Evolutionary conservation across 2,797 vertebrate genomes (phyloP).

Genomic region (Enteromius mattozi): DNA sequence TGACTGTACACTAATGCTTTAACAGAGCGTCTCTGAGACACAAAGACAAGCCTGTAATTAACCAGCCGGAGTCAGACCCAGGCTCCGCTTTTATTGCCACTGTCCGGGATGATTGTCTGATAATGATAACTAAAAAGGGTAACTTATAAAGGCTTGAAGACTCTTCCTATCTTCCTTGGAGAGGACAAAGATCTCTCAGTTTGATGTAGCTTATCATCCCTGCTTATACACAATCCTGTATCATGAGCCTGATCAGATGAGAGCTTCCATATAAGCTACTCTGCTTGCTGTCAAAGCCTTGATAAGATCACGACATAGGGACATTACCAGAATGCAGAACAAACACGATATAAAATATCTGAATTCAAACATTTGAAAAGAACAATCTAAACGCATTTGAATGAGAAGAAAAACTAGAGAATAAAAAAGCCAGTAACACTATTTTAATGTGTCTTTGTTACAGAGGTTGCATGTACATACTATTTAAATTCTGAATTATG

Average conservation of each 20-base stretch:
- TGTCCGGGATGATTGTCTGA: constrained; percentile 17
- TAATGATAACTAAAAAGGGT: constrained; percentile 27
- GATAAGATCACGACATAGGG: constrained; percentile 15
- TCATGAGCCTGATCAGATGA: constrained; percentile 15
- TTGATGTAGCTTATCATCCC: constrained; percentile 9
- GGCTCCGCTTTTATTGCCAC: constrained; percentile 35
- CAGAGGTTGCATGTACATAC: no score
- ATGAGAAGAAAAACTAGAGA: neutral
- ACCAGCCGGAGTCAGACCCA: constrained; percentile 37
- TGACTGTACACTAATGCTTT: constrained; percentile 49
- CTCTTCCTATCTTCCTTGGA: constrained; percentile 3
- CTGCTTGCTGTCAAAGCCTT: neutral
- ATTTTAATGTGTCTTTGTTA: no score
- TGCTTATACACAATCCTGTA: neutral
- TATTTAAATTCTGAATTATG: no score
- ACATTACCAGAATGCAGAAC: neutral
- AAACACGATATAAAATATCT: neutral
- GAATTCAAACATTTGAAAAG: neutral
- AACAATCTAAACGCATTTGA: neutral
- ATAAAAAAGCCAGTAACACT: neutral
- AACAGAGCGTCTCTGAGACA: constrained; percentile 30
- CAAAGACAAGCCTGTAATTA: constrained; percentile 52
- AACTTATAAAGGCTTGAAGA: constrained; percentile 6
- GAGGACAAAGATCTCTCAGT: neutral
- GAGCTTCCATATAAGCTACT: neutral